Evolutionary conservation across 2,888 invertebrate species (phyloP), one percentile per base, ranked within the genome.

Genomic region (Cheiracanthium punctorium): DNA sequence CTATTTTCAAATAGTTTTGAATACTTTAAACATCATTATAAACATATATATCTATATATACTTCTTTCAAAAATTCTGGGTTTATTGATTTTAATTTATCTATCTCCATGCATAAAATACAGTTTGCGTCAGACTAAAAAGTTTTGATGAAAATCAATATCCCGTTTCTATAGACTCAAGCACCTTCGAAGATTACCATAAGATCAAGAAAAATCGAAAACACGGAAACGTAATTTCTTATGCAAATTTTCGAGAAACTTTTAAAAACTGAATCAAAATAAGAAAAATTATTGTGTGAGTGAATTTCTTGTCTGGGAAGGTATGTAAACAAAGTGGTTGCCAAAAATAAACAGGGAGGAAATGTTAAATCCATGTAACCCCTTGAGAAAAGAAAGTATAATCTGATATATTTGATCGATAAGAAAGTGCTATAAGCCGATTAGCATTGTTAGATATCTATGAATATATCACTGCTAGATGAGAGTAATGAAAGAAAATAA

Each of bases 281-380:
- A 41, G 43, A 28, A 33, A 32, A 32, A 58, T 64, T 43, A 7
- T 33, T 17, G 52, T 14, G 12, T 24, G 58, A 24, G n/a, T 14
- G 43, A 67, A 67, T 43, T 52, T 33, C 17, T 33, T 12, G n/a
- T 17, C 24, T 32, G 14, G 58, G 52, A 33, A 43, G 70, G 48
- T 52, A 1, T 48, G 69, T 70, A 77, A 77, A 77, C 77, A 77
- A 70, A 67, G 17, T 32, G 30, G 10, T n/a, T 32, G 52, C 32
- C 33, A 28, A 70, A 70, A 70, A 30, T 77, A 67, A 77, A 77
- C 69, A 77, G 28, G 43, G 48, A 77, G 33, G 20, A 77, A 77
- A 77, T 69, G 77, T 69, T 77, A 69, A 77, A 77, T 69, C 28
- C 77, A 52, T 77, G 77, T 77, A 30, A 70, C 77, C 33, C 32